Evolutionary conservation across 2,113 vertebrate species (phyloP), one percentile per base, ranked within the genome.

Genomic region (Fregata magnificens): DNA sequence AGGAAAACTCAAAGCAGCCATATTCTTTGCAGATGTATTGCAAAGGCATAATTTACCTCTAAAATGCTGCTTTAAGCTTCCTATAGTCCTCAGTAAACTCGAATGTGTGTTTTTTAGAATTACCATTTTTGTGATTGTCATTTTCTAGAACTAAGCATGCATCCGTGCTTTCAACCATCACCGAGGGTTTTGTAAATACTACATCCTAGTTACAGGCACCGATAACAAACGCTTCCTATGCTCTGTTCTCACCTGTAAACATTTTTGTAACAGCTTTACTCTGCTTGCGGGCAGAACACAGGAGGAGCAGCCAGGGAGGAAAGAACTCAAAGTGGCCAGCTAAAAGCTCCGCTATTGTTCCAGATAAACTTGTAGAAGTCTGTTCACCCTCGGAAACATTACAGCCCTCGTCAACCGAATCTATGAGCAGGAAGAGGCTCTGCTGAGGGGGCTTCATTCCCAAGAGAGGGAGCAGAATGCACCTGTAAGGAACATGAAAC

Each of bases 241-340:
- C 59, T 44, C 62, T n/a, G 59, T 53, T 94, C 98, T 98, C 97
- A 99, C 99, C 99, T 95, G 99, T 99, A 97, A 99, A 99, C 95
- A 99, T 99, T 96, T 99, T 99, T 84, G 99, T 99, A 86, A 99
- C 99, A 93, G 99, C 98, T 97, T 99, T 99, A 95, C 99, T 99
- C 97, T 99, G 99, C 10, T 99, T 98, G 15, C 99, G 98, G 28
- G 99, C 99, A 4, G 99, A 99, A 95, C 99, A 99, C 94, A 99
- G 97, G 36, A 99, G 99, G 26, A 99, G 98, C 44, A 99, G 98
- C 99, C 99, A 99, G 1, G 99, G 99, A 29, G 99, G 99, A 81
- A 99, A 99, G 97, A 99, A 99, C 94, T 99, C 99, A 2, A 99
- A 99, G 94, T 99, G 99, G 77, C 98, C 98, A 88, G 99, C 99